Evolutionary conservation across 1,140 invertebrate species (phyloP).

Genomic region (Megalonaias nervosa): DNA sequence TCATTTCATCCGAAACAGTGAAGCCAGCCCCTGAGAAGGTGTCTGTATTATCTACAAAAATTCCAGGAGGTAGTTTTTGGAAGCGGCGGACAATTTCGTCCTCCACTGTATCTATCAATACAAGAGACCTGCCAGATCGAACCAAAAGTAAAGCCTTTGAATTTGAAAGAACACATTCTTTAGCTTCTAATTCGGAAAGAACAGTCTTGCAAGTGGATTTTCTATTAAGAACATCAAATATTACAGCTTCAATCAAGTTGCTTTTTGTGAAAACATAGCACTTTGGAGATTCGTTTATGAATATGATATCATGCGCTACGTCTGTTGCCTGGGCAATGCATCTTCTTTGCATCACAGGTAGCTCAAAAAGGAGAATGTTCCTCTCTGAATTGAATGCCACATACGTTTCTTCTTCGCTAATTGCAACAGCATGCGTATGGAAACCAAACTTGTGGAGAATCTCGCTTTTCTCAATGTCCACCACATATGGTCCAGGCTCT

Average conservation of each 20-base stretch:
- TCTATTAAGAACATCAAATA: conserved; percentile 50
- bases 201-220: conserved; percentile 41
- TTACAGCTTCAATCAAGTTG: conserved; percentile 49
- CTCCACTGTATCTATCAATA: conserved; percentile 42
- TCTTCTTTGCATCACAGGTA: conserved; percentile 61
- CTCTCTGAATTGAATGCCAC: conserved; percentile 86
- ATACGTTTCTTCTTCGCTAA: conserved; percentile 95
- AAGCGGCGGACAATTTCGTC: conserved; percentile 44
- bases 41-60: conserved; percentile 52
- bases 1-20: conserved; percentile 50
- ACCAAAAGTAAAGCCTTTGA: conserved; percentile 53
- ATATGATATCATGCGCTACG: conserved; percentile 53
- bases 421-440: conserved; percentile 88
- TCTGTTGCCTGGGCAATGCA: conserved; percentile 52
- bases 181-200: conserved; percentile 54
- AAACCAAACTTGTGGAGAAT: conserved; percentile 67
- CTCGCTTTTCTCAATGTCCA: conserved; percentile 79
- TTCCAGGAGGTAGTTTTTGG: conserved; percentile 47
- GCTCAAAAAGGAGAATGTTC: conserved; percentile 82
- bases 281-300: conserved; percentile 44
- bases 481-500: conserved; percentile 80
- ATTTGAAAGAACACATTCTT: conserved; percentile 52
- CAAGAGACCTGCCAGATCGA: conserved; percentile 45
- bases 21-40: conserved; percentile 60
- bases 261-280: conserved; percentile 54